Evolutionary conservation across 2,113 vertebrate species (phyloP), one percentile per base, ranked within the genome.

Genomic region (Perca flavescens): DNA sequence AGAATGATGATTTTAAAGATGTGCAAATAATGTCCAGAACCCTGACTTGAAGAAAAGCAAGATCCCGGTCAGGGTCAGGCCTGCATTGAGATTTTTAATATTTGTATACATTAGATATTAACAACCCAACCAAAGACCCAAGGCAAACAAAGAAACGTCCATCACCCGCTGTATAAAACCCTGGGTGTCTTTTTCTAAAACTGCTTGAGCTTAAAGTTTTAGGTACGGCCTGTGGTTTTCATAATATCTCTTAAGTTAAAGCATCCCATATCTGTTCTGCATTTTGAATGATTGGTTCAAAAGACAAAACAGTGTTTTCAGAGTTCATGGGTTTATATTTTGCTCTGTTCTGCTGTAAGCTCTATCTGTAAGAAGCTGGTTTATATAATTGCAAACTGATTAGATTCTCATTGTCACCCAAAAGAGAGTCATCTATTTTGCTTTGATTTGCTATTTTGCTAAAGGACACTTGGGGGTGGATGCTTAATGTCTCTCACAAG

Each of bases 251-350:
- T 57, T 3, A 7, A 17, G 15, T n/a, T 28, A 71, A 46, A 71
- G 22, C 11, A 70, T 52, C 22, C 1, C 0, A 5, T 40, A 15
- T 61, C 3, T 8, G 31, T 62, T 40, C n/a, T 61, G 21, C 6
- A 14, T 64, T 68, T 66, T 10, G 56, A 43, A 36, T 5, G 19
- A 43, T 19, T 40, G 1, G 57, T 74, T 43, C 22, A 57, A 56
- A 56, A 75, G 36, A 76, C 56, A 31, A 40, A 47, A 14, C 31
- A 50, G 50, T 73, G 50, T 36, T 80, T 58, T 19, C 8, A 34
- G 31, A 46, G 34, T 34, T 34, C 34, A 34, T 6, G 34, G 6
- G 34, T 34, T 34, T 6, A 34, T 10, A 10, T 40, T 40, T 40
- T 10, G 8, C 40, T 40, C 36, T 10, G 40, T 40, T 40, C 3